These are phyloP conservation scores for Apoderus coryli DNA, from an alignment of 2,888 invertebrate species.

Conservation along the genomic window DNA sequence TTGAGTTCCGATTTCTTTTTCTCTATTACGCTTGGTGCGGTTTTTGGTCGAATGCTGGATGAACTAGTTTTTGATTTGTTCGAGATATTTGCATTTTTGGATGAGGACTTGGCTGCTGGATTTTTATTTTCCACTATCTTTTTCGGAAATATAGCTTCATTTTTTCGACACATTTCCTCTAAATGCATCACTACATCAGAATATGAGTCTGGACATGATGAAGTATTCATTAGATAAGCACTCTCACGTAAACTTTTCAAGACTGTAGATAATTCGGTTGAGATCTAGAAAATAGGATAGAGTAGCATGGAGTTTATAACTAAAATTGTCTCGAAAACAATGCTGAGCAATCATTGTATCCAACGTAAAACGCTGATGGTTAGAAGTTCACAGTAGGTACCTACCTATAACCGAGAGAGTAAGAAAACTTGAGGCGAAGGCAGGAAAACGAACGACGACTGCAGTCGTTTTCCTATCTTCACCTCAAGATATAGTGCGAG, in stretches of 20 bases:
- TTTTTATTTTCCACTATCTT: constrained; percentile 2
- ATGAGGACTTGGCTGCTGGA: constrained; percentile 2
- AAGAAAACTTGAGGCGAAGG: no score
- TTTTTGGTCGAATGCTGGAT: background rate
- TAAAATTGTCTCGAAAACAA: no score
- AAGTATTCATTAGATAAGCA: constrained; percentile 11
- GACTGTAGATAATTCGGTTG: constrained; percentile 15
- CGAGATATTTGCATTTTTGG: background rate
- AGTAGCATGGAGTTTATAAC: no score
- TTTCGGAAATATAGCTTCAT: constrained; percentile 4
- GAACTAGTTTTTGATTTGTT: no score
- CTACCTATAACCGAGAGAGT: no score
- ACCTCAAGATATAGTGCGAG: no score
- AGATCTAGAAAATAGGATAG: constrained; percentile 17
- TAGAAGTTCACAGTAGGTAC: no score
- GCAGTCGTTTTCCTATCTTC: no score
- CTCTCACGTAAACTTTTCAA: constrained; percentile 13
- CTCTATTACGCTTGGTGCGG: constrained; percentile 1
- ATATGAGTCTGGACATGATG: constrained; percentile 12
- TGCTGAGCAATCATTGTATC: no score
- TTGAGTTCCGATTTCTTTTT: constrained; percentile 1
- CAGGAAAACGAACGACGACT: no score
- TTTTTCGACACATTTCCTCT: constrained; percentile 13
- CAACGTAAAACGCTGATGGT: no score
- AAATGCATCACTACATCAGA: constrained; percentile 15